Evolutionary conservation across 2,797 vertebrate species (phyloP).

Genomic region (Xyrichtys novacula): DNA sequence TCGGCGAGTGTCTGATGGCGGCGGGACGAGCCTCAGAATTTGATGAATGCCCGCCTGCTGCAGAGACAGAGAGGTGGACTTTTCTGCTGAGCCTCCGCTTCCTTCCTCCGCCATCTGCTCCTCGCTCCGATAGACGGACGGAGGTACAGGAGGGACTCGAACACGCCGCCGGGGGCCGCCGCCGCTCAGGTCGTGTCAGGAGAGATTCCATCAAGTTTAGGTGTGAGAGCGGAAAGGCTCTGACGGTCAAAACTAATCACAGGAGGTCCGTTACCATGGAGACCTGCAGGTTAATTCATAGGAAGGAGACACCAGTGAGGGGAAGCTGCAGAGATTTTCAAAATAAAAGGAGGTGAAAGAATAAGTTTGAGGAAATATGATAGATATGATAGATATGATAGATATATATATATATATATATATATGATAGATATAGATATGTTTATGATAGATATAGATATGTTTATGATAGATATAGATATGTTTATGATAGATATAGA

Average conservation of each 20-base stretch:
- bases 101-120: conserved; percentile 52
- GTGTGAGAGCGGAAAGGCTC: conserved; percentile 2
- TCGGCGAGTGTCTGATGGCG: conserved; percentile 14
- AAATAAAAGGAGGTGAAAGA: background rate
- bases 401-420: no score
- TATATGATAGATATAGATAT: no score
- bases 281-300: conserved; percentile 16
- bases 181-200: background rate
- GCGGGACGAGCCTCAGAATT: conserved; percentile 34
- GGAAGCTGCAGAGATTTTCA: background rate
- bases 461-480: no score
- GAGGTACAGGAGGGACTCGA: conserved; percentile 16
- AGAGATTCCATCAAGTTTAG: conserved; percentile 12
- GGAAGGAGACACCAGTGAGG: background rate
- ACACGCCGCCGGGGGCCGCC: background rate
- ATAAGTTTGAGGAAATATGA: no score
- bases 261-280: background rate
- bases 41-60: conserved; percentile 50
- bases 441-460: no score
- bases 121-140: conserved; percentile 24
- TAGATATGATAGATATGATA: no score
- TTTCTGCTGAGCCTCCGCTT: conserved; percentile 44
- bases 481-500: no score
- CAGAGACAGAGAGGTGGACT: conserved; percentile 36
- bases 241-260: conserved; percentile 16